Conservation (phyloP, 2,797 vertebrate genomes). For the Falco columbarius region DNA sequence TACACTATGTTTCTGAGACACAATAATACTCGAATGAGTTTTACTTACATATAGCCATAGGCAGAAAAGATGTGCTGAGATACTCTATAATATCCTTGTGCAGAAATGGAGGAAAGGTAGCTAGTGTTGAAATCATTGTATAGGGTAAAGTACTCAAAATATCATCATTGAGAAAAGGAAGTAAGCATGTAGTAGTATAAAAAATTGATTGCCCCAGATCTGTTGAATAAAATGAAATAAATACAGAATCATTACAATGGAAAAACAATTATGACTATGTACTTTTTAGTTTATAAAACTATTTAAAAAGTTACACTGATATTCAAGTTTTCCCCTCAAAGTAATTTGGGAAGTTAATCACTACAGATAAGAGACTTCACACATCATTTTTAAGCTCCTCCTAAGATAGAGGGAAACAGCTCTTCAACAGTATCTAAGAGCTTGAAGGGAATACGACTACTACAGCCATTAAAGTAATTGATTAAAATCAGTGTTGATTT, state of each 20-base stretch:
- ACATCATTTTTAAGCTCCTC: background rate
- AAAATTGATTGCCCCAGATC: conserved; percentile 99
- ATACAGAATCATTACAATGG: conserved; percentile 59
- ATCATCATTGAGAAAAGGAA: conserved; percentile 98
- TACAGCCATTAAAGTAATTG: background rate
- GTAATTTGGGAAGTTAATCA: background rate
- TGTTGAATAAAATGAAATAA: conserved; percentile 82
- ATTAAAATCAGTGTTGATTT: background rate
- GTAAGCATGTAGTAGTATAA: conserved; percentile 98
- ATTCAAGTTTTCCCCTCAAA: background rate
- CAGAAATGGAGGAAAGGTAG: conserved; percentile 98
- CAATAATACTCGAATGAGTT: background rate
- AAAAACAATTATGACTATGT: background rate
- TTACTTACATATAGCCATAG: conserved; percentile 99
- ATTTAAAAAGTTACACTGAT: background rate
- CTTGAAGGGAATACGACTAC: background rate
- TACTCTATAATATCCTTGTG: conserved; percentile 99
- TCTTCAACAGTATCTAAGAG: background rate
- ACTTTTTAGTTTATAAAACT: background rate
- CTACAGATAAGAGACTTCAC: background rate
- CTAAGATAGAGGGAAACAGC: background rate
- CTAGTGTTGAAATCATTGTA: conserved; percentile 99
- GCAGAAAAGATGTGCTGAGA: conserved; percentile 98
- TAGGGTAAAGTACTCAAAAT: conserved; percentile 99
- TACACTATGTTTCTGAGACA: background rate